Percentiles rank a stretch among this genome's conserved stretches.
Evolutionary conservation across 2,797 vertebrate genomes (phyloP).

Genomic region (Microcaecilia unicolor): DNA sequence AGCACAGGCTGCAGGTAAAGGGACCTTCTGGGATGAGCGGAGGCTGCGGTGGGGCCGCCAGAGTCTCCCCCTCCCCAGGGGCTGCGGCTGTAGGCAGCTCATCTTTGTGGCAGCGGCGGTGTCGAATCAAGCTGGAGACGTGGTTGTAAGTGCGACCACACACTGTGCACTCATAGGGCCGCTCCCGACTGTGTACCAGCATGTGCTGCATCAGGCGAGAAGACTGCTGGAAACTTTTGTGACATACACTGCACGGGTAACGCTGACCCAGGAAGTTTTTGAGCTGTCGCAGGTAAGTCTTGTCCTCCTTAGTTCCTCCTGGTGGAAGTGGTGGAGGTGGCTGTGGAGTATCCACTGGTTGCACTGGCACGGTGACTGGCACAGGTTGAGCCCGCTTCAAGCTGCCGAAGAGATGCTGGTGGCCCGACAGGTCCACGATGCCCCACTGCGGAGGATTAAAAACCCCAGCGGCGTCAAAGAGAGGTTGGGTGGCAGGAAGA

Average conservation of each 20-base stretch:
- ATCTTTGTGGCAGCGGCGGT: constrained; percentile 89
- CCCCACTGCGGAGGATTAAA: constrained; percentile 48
- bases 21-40: constrained; percentile 46
- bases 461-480: constrained; percentile 37
- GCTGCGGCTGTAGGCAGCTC: constrained; percentile 18
- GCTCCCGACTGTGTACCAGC: constrained; percentile 79
- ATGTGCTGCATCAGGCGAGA: constrained; percentile 90
- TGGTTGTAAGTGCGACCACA: constrained; percentile 90
- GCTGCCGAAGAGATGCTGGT: constrained; percentile 54
- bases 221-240: constrained; percentile 88
- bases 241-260: constrained; percentile 84
- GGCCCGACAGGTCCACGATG: constrained; percentile 51
- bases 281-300: constrained; percentile 44
- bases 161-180: constrained; percentile 81
- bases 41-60: not conserved
- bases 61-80: not conserved
- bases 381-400: constrained; percentile 35
- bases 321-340: not conserved
- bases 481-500: constrained; percentile 8
- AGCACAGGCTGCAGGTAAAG: constrained; percentile 83
- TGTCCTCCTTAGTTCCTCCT: constrained; percentile 22
- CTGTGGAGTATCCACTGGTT: no score
- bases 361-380: constrained; percentile 6
- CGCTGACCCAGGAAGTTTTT: constrained; percentile 54
- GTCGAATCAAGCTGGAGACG: constrained; percentile 86